Percentiles rank a stretch among this genome's conserved stretches.
phyloP scores from a whole-genome alignment of 2,797 vertebrate genomes.

The Eutrigla gurnardus region DNA sequence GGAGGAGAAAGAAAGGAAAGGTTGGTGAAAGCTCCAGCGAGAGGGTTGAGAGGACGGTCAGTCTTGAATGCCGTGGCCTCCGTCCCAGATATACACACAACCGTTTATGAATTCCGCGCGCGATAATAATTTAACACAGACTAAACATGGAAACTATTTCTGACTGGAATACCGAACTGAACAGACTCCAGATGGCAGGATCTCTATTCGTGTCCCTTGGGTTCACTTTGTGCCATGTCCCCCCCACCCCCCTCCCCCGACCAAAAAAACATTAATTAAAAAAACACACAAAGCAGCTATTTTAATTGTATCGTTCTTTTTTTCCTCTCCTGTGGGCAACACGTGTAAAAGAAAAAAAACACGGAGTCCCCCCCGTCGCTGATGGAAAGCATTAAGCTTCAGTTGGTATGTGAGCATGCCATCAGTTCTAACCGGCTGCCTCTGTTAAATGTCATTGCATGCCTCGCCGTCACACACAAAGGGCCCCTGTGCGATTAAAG shows the following conservation, averaged over 20 bases:
- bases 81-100: conserved; percentile 45
- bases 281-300: conserved; percentile 44
- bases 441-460: conserved; percentile 79
- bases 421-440: conserved; percentile 75
- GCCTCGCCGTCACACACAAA: conserved; percentile 63
- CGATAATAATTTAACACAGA: conserved; percentile 44
- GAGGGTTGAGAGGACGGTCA: conserved; percentile 21
- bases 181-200: conserved; percentile 53
- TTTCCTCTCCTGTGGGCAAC: conserved; percentile 41
- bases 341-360: conserved; percentile 38
- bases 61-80: conserved; percentile 19
- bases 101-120: conserved; percentile 9
- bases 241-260: no score
- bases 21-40: conserved; percentile 15
- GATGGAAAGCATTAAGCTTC: conserved; percentile 47
- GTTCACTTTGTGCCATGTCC: conserved; percentile 26
- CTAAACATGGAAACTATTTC: conserved; percentile 54
- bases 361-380: conserved; percentile 40
- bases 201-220: conserved; percentile 44
- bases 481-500: conserved; percentile 64
- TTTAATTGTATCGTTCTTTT: conserved; percentile 58
- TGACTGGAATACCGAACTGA: conserved; percentile 47
- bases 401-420: conserved; percentile 41
- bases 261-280: background rate
- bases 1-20: conserved; percentile 24